Evolutionary conservation across 2,888 invertebrate species (phyloP).

Genomic region (Schizotus pectinicornis): DNA sequence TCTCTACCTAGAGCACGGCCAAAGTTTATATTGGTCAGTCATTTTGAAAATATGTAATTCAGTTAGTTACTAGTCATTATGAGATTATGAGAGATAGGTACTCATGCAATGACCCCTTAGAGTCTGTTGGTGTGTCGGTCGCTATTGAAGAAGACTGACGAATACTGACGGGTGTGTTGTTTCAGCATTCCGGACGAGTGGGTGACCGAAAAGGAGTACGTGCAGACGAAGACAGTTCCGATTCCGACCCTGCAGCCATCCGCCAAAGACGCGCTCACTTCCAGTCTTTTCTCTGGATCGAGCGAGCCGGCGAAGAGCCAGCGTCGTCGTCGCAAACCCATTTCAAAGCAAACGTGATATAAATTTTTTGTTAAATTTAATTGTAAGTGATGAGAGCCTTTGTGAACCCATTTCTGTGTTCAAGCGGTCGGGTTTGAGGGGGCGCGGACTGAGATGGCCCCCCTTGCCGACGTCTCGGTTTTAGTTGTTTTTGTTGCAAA

Average conservation of each 20-base stretch:
- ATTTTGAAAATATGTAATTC: too few relatives aligned
- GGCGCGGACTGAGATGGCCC: not conserved
- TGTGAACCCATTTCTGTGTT: slow-evolving; percentile 36
- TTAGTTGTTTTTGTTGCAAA: slow-evolving; percentile 19
- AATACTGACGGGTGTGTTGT: not conserved
- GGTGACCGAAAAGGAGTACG: slow-evolving; percentile 76
- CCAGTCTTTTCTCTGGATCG: slow-evolving; percentile 58
- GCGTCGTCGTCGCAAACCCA: slow-evolving; percentile 55
- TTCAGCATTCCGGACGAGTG: slow-evolving; percentile 84
- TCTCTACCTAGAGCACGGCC: too few relatives aligned
- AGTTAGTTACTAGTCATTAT: too few relatives aligned
- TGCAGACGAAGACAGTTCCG: slow-evolving; percentile 67
- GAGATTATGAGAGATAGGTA: too few relatives aligned
- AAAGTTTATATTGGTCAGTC: too few relatives aligned
- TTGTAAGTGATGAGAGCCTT: slow-evolving; percentile 42
- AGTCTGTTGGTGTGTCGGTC: not conserved
- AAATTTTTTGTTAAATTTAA: slow-evolving; percentile 41
- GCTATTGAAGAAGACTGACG: slow-evolving; percentile 45
- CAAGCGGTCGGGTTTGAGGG: slow-evolving; percentile 6
- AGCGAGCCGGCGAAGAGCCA: slow-evolving; percentile 28
- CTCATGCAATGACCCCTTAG: too few relatives aligned
- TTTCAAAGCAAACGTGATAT: slow-evolving; percentile 49
- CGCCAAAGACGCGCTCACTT: slow-evolving; percentile 62
- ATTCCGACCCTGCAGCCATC: slow-evolving; percentile 61
- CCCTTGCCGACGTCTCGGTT: slow-evolving; percentile 5